Base-by-base conservation (phyloP, 2,797 vertebrate species). In the Anisognathus igniventris region DNA sequence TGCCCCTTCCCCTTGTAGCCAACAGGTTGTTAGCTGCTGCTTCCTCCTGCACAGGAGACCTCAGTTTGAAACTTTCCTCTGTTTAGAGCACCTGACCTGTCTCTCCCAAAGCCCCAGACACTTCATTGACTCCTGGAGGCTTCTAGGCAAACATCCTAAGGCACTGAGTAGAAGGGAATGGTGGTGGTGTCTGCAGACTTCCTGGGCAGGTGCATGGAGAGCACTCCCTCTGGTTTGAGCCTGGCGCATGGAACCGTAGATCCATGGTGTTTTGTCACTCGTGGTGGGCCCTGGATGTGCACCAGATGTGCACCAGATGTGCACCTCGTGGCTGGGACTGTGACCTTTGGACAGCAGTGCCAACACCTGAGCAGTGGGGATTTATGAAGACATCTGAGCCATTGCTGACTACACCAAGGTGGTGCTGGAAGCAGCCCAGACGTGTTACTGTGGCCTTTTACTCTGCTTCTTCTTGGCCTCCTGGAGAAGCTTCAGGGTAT, bases 131-230 rank as follows among this genome's bases (percentile, higher is more conserved):
- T 88, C 51, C 53, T 77, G 48, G 33, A 80, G 44, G 12, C 39
- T 77, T 71, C 20, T 58, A 47, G 42, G 66, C 0, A 0, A 58
- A 16, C 0, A 0, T 78, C 35, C n/a, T 44, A 15, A 72, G 37
- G 30, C 54, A 16, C 39, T 8, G 60, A 73, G 31, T 33, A 47
- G 54, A n/a, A 77, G 27, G 20, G 54, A 24, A 33, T 1, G 10
- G 8, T 30, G n/a, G 10, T 51, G 28, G 37, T 30, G 14, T 51
- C 73, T 68, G 45, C 33, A 9, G 1, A 0, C 8, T 35, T 35
- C 39, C 35, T 23, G 1, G 3, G 17, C 47, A 72, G 42, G 18
- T 31, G 12, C 25, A 8, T 5, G 53, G 61, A 66, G 23, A 60
- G n/a, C 42, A n/a, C 27, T 33, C 9, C 8, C 28, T 17, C 17